phyloP scores from a whole-genome alignment of 2,888 invertebrate species.

The Cotesia congregata region DNA sequence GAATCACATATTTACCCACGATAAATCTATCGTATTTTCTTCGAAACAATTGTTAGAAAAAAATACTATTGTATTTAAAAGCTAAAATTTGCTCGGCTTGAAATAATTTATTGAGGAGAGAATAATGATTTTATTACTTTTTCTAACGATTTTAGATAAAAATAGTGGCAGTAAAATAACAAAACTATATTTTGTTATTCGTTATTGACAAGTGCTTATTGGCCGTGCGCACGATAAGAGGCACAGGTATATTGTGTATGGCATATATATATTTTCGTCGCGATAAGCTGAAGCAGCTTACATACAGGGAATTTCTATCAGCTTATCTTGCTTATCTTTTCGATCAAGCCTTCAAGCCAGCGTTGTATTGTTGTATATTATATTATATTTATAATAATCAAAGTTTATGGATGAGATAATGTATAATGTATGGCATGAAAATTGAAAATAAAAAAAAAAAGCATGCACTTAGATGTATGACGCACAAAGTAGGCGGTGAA shows the following conservation, averaged over 20 bases:
- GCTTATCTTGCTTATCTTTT: conserved; percentile 40
- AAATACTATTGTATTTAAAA: neutral
- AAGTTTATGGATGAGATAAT: conserved; percentile 10
- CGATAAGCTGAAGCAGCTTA: conserved; percentile 34
- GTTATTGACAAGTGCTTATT: conserved; percentile 9
- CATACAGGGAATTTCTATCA: conserved; percentile 36
- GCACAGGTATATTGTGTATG: conserved; percentile 15
- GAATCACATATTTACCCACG: neutral
- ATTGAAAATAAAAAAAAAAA: conserved; percentile 8
- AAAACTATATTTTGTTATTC: conserved; percentile 5
- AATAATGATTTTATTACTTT: neutral
- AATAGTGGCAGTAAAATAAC: neutral
- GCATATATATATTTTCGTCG: neutral
- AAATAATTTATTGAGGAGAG: no score
- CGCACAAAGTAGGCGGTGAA: neutral
- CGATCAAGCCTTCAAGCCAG: conserved; percentile 37
- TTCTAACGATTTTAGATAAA: neutral
- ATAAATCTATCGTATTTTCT: conserved; percentile 26
- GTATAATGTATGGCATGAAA: neutral
- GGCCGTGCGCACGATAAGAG: conserved; percentile 24
- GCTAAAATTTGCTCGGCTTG: no score
- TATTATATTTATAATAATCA: conserved; percentile 15
- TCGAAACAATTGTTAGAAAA: conserved; percentile 6
- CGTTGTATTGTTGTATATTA: conserved; percentile 13
- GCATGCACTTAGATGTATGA: neutral